phyloP scores from a whole-genome alignment of 2,113 vertebrate genomes.

The Rhinoptilus africanus region DNA sequence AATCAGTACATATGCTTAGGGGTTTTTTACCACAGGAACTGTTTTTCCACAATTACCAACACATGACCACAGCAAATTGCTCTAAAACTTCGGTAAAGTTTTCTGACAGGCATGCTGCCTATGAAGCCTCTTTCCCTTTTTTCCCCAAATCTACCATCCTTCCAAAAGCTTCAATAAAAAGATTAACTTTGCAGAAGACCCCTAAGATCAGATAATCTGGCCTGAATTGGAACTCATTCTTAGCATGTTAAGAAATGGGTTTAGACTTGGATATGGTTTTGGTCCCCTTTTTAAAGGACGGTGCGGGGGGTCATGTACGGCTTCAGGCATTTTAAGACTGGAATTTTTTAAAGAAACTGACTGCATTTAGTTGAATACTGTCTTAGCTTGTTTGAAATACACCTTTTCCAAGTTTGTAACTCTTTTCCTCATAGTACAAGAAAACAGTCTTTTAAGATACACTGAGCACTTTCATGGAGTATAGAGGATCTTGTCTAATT shows the following conservation, averaged over 20 bases:
- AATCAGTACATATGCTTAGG: neutral
- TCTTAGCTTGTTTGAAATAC: neutral
- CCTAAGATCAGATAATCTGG: neutral
- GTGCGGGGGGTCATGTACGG: rapidly evolving
- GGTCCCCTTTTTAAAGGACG: neutral
- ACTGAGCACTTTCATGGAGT: neutral
- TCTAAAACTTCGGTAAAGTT: neutral
- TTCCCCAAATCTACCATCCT: neutral
- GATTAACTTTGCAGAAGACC: neutral
- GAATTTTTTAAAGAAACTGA: neutral
- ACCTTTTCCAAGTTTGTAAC: neutral
- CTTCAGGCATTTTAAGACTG: neutral
- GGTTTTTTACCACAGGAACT: neutral
- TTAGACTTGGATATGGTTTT: neutral
- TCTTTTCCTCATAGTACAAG: neutral
- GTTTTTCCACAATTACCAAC: neutral
- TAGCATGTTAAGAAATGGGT: neutral
- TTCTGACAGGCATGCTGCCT: neutral
- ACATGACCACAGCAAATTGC: neutral
- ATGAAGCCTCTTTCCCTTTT: neutral
- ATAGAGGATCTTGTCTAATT: neutral
- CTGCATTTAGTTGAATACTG: neutral
- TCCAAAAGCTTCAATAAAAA: neutral
- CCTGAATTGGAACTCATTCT: neutral
- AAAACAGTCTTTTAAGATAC: neutral